Evolutionary conservation across 2,888 invertebrate genomes (phyloP).

Genomic region (Platynereis dumerilii): DNA sequence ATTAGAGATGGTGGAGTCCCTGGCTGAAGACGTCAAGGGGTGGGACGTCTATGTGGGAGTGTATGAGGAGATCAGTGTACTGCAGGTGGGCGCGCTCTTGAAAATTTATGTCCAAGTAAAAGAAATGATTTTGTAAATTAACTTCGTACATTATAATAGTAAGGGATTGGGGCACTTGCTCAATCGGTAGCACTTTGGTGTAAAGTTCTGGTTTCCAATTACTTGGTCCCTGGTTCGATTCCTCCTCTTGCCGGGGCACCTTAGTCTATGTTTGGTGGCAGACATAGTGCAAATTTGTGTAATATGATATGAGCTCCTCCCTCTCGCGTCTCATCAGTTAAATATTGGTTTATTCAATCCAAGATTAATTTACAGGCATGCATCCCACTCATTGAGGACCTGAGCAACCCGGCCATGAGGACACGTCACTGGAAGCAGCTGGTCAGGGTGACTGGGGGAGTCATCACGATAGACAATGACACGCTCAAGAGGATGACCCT

Average conservation of each 20-base stretch:
- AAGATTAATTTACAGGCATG: conserved; percentile 58
- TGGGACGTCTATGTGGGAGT: conserved; percentile 61
- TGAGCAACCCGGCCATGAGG: conserved; percentile 62
- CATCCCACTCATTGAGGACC: conserved; percentile 60
- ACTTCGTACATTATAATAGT: background rate
- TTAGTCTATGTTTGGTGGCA: no score
- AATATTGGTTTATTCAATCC: no score
- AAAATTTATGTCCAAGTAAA: background rate
- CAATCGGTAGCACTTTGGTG: no score
- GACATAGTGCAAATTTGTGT: no score
- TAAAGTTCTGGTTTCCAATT: no score
- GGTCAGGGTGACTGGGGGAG: conserved; percentile 61
- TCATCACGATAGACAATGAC: conserved; percentile 60
- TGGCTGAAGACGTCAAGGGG: conserved; percentile 57
- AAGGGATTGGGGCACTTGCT: no score
- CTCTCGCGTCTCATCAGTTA: no score
- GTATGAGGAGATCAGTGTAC: conserved; percentile 55
- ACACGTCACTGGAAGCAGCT: conserved; percentile 64
- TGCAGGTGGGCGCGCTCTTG: conserved; percentile 45
- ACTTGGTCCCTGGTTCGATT: no score
- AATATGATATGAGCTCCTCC: no score
- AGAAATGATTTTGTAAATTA: background rate
- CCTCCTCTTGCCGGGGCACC: no score
- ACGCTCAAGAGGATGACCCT: conserved; percentile 62
- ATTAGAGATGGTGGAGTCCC: conserved; percentile 52